Conservation (phyloP, 2,113 vertebrate genomes). For the Panthera tigris region DNA sequence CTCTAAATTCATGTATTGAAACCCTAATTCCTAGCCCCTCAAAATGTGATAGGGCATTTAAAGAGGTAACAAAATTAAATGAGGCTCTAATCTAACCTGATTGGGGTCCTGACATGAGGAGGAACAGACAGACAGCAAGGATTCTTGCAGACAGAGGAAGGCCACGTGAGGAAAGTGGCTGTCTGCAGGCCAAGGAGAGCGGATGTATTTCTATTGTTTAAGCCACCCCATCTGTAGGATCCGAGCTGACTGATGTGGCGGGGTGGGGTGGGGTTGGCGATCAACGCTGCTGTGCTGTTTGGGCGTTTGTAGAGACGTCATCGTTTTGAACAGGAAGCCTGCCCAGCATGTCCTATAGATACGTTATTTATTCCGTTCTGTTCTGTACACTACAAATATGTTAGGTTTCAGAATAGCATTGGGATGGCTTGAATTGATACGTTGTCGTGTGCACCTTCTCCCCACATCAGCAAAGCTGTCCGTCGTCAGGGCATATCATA, state of each 20-base stretch:
- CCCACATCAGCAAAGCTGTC: neutral
- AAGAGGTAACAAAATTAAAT: neutral
- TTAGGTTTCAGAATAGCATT: neutral
- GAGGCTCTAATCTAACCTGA: no score
- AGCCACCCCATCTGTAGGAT: rapidly evolving
- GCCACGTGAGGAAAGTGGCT: neutral
- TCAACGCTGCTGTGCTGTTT: neutral
- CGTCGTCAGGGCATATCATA: no score
- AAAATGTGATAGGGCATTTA: no score
- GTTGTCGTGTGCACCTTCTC: neutral
- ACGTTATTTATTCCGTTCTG: neutral
- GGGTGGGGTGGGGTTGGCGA: neutral
- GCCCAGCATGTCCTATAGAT: neutral
- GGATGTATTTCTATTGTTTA: no score
- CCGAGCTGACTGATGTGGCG: neutral
- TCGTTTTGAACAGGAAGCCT: neutral
- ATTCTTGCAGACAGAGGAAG: neutral
- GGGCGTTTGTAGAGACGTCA: neutral
- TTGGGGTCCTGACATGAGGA: neutral
- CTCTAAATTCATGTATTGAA: neutral
- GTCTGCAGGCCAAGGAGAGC: neutral
- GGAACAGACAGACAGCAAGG: neutral
- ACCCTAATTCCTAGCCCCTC: neutral
- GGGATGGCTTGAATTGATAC: neutral
- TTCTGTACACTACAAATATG: neutral